Percentiles rank a stretch among this genome's conserved stretches.
Evolutionary conservation across 2,888 invertebrate species (phyloP).

Genomic region (Sicus ferrugineus): DNA sequence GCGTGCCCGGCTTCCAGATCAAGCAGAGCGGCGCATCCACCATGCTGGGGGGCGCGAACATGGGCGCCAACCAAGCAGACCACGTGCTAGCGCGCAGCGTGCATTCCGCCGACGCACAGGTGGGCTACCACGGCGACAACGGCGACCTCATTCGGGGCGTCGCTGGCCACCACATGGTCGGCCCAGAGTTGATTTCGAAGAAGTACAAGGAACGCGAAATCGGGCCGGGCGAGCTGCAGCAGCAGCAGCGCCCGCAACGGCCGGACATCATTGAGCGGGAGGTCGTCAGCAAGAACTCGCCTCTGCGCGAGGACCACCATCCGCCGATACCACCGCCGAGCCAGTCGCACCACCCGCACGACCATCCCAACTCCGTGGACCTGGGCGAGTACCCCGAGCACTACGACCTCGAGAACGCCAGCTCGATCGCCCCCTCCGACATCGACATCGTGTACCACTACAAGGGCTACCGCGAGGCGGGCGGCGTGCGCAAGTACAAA

Average conservation of each 20-base stretch:
- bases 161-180: slow-evolving; percentile 79
- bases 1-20: slow-evolving; percentile 76
- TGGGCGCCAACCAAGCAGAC: slow-evolving; percentile 74
- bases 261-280: slow-evolving; percentile 95
- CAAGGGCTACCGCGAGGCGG: slow-evolving; percentile 88
- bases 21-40: slow-evolving; percentile 76
- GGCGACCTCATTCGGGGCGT: slow-evolving; percentile 80
- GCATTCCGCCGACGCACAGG: slow-evolving; percentile 74
- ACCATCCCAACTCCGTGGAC: slow-evolving; percentile 77
- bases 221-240: slow-evolving; percentile 73
- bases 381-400: slow-evolving; percentile 87
- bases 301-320: slow-evolving; percentile 80
- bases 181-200: slow-evolving; percentile 85
- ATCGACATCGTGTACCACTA: slow-evolving; percentile 97
- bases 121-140: slow-evolving; percentile 75
- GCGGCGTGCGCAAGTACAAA: slow-evolving; percentile 86
- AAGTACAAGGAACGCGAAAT: slow-evolving; percentile 89
- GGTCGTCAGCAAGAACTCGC: slow-evolving; percentile 83
- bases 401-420: slow-evolving; percentile 96
- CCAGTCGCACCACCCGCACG: slow-evolving; percentile 77
- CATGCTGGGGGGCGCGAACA: slow-evolving; percentile 74
- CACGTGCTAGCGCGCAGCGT: slow-evolving; percentile 74
- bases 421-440: slow-evolving; percentile 96
- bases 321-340: slow-evolving; percentile 80
- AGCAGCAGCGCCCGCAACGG: slow-evolving; percentile 81